These are phyloP conservation scores for Tipula helvola DNA, from an alignment of 2,888 invertebrate genomes.

Conservation along the genomic window DNA sequence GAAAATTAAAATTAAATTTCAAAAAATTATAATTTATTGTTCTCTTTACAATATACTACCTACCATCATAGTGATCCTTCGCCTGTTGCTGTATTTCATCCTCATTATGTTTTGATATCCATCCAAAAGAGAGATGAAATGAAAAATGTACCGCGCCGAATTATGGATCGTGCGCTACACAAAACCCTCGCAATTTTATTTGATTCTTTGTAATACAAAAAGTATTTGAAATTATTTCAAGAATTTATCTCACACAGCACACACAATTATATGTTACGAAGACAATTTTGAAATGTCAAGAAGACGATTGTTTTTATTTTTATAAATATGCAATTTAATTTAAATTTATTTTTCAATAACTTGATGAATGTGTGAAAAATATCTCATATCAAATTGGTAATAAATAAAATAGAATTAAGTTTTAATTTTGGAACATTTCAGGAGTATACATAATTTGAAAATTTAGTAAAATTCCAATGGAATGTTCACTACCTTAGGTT, in stretches of 20 bases:
- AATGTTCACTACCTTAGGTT: too few relatives aligned
- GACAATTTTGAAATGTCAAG: background rate
- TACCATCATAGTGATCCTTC: background rate
- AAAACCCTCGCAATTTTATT: background rate
- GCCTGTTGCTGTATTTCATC: conserved; percentile 4
- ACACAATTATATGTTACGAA: background rate
- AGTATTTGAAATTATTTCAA: background rate
- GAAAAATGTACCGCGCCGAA: background rate
- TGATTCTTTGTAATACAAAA: background rate
- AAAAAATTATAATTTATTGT: background rate
- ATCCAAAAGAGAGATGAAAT: background rate
- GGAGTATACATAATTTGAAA: too few relatives aligned
- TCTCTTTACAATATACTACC: background rate
- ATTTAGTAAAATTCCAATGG: too few relatives aligned
- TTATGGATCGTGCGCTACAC: background rate
- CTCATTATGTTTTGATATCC: background rate
- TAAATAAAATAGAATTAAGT: too few relatives aligned
- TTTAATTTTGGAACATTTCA: too few relatives aligned
- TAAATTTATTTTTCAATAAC: too few relatives aligned
- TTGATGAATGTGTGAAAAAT: too few relatives aligned
- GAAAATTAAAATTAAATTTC: background rate
- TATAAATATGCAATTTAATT: too few relatives aligned
- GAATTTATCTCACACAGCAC: background rate
- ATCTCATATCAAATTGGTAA: too few relatives aligned
- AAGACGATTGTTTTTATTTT: background rate